A percentile compares a stretch with the other conserved stretches of the same genome.
Evolutionary conservation across 2,888 invertebrate genomes (phyloP).

Genomic region (Dynastes grantii): DNA sequence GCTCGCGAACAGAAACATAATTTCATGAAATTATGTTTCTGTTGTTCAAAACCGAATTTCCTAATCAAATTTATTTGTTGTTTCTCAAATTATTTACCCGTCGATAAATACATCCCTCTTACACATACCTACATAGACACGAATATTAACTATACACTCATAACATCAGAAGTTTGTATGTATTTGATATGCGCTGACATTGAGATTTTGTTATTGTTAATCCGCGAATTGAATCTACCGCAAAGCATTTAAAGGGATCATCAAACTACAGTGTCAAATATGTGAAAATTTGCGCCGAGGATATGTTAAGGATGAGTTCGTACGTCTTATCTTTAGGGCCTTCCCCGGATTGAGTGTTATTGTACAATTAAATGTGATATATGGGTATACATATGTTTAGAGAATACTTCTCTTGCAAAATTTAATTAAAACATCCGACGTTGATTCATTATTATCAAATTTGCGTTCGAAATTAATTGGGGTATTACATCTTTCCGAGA

Average conservation of each 20-base stretch:
- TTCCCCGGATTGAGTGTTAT: background rate
- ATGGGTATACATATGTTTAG: conserved; percentile 1
- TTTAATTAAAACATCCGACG: conserved; percentile 44
- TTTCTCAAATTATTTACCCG: no score
- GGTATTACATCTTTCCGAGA: conserved; percentile 27
- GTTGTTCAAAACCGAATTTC: no score
- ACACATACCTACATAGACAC: no score
- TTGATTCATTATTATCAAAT: conserved; percentile 45
- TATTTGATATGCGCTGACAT: background rate
- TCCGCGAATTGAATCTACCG: background rate
- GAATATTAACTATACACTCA: no score
- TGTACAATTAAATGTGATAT: conserved; percentile 27
- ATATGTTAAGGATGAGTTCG: conserved; percentile 5
- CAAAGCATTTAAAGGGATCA: background rate
- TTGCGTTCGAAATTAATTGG: conserved; percentile 37
- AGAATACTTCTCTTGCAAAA: conserved; percentile 25
- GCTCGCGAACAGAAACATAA: no score
- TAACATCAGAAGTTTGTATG: background rate
- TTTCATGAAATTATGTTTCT: no score
- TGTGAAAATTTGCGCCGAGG: conserved; percentile 2
- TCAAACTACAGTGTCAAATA: conserved; percentile 12
- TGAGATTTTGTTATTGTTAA: conserved; percentile 10
- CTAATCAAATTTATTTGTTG: no score
- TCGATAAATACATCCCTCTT: no score
- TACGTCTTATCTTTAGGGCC: conserved; percentile 6